A percentile compares a stretch with the other conserved stretches of the same genome.
phyloP scores from a whole-genome alignment of 2,113 vertebrate species.

The Numenius arquata region DNA sequence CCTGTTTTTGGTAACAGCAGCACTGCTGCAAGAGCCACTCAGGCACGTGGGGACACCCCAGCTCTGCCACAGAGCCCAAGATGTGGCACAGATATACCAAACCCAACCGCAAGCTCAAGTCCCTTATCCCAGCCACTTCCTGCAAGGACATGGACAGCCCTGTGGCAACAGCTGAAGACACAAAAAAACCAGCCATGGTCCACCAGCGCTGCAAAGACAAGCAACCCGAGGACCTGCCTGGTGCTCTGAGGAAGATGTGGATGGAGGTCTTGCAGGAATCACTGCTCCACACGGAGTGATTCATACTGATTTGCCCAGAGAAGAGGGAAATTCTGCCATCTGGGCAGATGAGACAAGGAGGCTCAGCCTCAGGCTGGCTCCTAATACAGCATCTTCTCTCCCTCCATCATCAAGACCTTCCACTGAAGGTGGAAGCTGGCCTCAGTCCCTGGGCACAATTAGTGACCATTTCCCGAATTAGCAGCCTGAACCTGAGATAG shows the following conservation, averaged over 20 bases:
- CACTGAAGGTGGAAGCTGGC: neutral
- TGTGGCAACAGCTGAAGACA: neutral
- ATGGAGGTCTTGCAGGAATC: neutral
- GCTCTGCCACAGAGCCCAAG: neutral
- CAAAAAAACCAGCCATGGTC: neutral
- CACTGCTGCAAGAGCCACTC: neutral
- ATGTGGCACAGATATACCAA: neutral
- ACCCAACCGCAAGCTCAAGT: neutral
- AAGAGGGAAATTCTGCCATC: neutral
- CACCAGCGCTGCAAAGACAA: neutral
- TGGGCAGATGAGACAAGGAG: neutral
- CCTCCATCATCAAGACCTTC: neutral
- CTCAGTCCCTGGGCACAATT: neutral
- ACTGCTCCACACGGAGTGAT: rapidly evolving
- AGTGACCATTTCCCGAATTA: neutral
- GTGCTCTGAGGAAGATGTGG: neutral
- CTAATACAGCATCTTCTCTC: neutral
- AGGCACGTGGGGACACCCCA: neutral
- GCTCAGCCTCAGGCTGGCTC: neutral
- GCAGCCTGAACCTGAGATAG: neutral
- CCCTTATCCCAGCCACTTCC: neutral
- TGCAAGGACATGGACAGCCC: rapidly evolving
- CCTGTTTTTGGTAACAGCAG: neutral
- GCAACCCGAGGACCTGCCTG: neutral
- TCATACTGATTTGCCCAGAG: neutral